Evolutionary conservation across 2,797 vertebrate species (phyloP), one percentile per base, ranked within the genome.

Genomic region (Salarias fasciatus): DNA sequence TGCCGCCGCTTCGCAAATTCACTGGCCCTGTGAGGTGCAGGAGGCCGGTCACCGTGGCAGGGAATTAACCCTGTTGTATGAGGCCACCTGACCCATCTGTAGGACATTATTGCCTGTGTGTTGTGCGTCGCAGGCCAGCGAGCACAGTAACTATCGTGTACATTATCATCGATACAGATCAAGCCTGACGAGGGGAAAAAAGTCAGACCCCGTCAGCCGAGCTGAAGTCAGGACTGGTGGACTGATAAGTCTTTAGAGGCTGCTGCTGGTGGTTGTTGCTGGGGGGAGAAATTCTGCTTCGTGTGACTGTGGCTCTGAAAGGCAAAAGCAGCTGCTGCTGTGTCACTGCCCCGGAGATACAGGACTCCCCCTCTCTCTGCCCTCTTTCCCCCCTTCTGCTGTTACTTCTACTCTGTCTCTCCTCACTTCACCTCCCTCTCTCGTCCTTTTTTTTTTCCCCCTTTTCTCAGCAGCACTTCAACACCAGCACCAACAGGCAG

Each of bases 241-340:
- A 58, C 78, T 74, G 81, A 83, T 78, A 69, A 70, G 82, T 71
- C 60, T 58, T 14, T 37, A 40, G n/a, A n/a, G n/a, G 80, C 5
- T 51, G 71, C 64, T 60, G 72, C 56, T 75, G 54, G 63, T 67
- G 35, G 69, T 61, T 77, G 70, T 63, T 78, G 69, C 70, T 72
- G 60, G 42, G 60, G 69, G 68, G 50, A 51, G 72, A 60, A 69
- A 76, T 15, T 53, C 40, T 61, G 64, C 67, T 64, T 50, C 45
- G 3, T 68, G 51, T 63, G 62, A 58, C 52, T 51, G 49, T 6
- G 36, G 63, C 58, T 67, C 41, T 64, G 43, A 75, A 58, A 63
- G 67, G 66, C 70, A 79, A 75, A 48, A 74, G 65, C 83, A 85
- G 83, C 69, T 74, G 82, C 72, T 85, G 70, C 72, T 84, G 72